Evolutionary conservation across 1,140 invertebrate species (phyloP).

Genomic region (Delia radicum): DNA sequence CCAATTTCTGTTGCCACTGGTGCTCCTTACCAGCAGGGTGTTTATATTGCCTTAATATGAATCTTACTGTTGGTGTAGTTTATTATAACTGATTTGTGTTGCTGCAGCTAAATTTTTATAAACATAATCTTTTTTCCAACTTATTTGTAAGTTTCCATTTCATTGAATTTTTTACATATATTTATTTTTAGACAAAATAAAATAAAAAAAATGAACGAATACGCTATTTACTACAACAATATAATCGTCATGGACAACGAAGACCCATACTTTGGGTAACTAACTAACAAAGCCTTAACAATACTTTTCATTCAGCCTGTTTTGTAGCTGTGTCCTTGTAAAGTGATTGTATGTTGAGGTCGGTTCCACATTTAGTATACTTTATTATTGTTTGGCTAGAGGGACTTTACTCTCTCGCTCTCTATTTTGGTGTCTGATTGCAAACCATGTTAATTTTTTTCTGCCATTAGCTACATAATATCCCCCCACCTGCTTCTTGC

Average conservation of each 20-base stretch:
- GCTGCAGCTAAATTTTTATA: no score
- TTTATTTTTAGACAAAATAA: background rate
- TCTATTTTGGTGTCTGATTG: background rate
- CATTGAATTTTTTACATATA: conserved; percentile 6
- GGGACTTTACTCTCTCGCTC: background rate
- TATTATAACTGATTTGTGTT: no score
- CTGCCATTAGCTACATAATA: background rate
- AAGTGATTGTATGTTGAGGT: background rate
- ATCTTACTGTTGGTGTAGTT: no score
- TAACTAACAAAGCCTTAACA: background rate
- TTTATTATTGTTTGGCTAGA: background rate
- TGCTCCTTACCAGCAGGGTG: no score
- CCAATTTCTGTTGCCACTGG: no score
- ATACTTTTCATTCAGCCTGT: background rate
- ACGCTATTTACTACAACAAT: background rate
- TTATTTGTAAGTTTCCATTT: conserved; percentile 7
- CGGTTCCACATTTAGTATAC: background rate
- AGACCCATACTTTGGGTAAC: background rate
- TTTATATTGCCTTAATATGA: no score
- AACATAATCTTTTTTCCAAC: no score
- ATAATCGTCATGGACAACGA: background rate
- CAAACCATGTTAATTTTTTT: background rate
- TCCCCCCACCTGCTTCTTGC: background rate
- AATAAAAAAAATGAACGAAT: background rate
- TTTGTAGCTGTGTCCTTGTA: background rate